These are phyloP conservation scores for Drosophila mayaguana DNA, from an alignment of 2,888 invertebrate species.

Conservation along the genomic window DNA sequence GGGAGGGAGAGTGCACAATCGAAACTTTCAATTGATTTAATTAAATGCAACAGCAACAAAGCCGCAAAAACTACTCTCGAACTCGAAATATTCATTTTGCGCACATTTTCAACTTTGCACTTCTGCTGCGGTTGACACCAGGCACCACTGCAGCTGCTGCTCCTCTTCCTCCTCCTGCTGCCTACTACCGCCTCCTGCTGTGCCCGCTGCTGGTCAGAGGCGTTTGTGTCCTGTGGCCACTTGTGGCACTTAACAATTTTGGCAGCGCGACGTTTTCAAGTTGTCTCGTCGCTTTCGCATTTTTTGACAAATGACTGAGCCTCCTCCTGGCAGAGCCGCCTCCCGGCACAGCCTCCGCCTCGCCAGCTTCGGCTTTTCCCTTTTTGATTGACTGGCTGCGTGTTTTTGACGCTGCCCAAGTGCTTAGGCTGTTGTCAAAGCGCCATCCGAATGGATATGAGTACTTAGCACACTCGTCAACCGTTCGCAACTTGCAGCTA, in stretches of 20 bases:
- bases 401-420: slow-evolving; percentile 65
- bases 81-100: slow-evolving; percentile 53
- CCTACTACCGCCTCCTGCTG: background rate
- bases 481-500: slow-evolving; percentile 29
- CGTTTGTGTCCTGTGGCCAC: slow-evolving; percentile 55
- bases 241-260: slow-evolving; percentile 70
- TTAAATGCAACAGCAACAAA: slow-evolving; percentile 54
- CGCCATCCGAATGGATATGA: slow-evolving; percentile 41
- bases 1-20: background rate
- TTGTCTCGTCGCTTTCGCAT: slow-evolving; percentile 44
- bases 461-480: slow-evolving; percentile 35
- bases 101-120: slow-evolving; percentile 59
- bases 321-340: too few species aligned
- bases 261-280: slow-evolving; percentile 54
- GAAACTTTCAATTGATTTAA: slow-evolving; percentile 69
- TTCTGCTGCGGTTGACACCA: slow-evolving; percentile 64
- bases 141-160: slow-evolving; percentile 6
- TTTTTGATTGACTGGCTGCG: slow-evolving; percentile 51
- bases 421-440: slow-evolving; percentile 61
- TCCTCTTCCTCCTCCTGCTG: background rate
- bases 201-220: slow-evolving; percentile 29
- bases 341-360: background rate
- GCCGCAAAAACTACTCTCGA: slow-evolving; percentile 56
- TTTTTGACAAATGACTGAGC: slow-evolving; percentile 27
- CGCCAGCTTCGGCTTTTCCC: background rate